These are phyloP conservation scores for Buphagus erythrorhynchus DNA, from an alignment of 2,797 vertebrate genomes.

Conservation along the genomic window DNA sequence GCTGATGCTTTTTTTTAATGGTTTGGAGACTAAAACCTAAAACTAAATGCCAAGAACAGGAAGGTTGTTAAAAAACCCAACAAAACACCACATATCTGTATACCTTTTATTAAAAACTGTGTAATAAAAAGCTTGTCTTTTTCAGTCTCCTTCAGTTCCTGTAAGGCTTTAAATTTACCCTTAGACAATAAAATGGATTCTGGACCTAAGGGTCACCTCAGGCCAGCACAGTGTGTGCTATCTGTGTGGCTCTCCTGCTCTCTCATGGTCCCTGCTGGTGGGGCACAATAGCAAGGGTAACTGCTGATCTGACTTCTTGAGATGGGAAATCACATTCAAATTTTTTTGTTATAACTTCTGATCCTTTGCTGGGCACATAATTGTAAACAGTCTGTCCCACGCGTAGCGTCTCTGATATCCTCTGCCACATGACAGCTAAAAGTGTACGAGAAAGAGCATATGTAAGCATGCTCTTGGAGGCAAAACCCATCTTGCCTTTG, in stretches of 20 bases:
- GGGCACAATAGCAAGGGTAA: background rate
- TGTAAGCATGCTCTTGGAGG: background rate
- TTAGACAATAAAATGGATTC: background rate
- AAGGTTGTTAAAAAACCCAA: accelerated
- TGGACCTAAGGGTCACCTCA: background rate
- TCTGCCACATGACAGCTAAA: constrained; percentile 35
- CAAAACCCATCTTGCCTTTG: constrained; percentile 23
- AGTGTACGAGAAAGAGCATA: background rate
- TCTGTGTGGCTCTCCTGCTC: background rate
- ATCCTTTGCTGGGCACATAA: background rate
- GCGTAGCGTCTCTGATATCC: background rate
- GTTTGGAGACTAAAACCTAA: background rate
- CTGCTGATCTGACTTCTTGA: background rate
- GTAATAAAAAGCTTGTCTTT: background rate
- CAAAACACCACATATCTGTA: background rate
- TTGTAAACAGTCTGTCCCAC: background rate
- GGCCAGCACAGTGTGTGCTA: background rate
- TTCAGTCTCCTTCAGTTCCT: background rate
- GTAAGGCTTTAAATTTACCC: background rate
- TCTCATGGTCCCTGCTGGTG: background rate
- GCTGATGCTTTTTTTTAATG: background rate
- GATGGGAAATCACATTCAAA: background rate
- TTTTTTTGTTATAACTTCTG: background rate
- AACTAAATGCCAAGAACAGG: background rate
- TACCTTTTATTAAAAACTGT: background rate